Evolutionary conservation across 1,140 invertebrate species (phyloP), one percentile per base, ranked within the genome.

Genomic region (Patella vulgata): DNA sequence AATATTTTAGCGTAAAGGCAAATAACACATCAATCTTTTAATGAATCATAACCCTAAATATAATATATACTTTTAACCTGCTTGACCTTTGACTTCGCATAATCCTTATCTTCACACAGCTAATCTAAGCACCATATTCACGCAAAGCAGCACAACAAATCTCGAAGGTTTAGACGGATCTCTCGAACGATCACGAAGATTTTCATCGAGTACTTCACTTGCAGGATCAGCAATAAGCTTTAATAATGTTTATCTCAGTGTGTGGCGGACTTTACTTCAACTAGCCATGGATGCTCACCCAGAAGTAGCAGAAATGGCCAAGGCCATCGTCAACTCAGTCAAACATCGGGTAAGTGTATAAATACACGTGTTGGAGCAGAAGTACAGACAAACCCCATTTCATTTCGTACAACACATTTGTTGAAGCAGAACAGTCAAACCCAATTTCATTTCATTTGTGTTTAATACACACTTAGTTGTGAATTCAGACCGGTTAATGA

Each of bases 261-360:
- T 97, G 47, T 97, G 94, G 93, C 87, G 88, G 71, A 90, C 90
- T 44, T 86, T 97, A 54, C 86, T 88, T 50, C 86, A 86, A 43
- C 87, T 95, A 59, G 89, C 93, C 51, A 87, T 87, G 59, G 96
- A 97, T 88, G 94, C 95, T 12, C 90, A 92, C 84, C 92, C 92
- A 9, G 88, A 89, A 8, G 92, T 97, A 4, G 87, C 90, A 1
- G 82, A 86, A 47, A 89, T 94, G 83, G 91, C 93, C 2, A 88
- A 88, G 67, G 90, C 89, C 75, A 87, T 97, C 30, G 90, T 93
- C 9, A 89, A 89, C 73, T 87, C 91, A 73, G 91, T 97, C 58
- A 88, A 90, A 59, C 88, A 89, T 69, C 92, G 94, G 85, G 92
- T 91, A 73, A 74, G 64, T 64, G 23, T 19, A 28, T 17, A 19